Evolutionary conservation across 92 coral and sea anemone species (phyloP).

Genomic region (Zoanthus sociatus): DNA sequence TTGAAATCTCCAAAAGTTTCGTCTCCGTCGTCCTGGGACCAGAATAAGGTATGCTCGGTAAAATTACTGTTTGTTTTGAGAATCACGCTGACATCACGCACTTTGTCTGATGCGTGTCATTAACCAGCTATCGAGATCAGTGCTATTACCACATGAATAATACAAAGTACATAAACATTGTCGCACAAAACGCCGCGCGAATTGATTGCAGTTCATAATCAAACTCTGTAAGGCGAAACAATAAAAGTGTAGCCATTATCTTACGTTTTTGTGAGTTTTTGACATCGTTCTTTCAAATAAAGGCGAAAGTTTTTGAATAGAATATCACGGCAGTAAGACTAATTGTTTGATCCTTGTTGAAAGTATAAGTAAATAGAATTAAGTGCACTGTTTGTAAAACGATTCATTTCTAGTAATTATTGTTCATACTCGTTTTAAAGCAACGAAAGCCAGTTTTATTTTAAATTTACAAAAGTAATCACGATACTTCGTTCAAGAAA

Average conservation of each 20-base stretch:
- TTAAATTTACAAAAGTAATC: slow-evolving; percentile 15
- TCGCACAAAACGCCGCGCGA: slow-evolving; percentile 18
- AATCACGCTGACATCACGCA: slow-evolving; percentile 42
- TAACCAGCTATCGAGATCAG: slow-evolving; percentile 47
- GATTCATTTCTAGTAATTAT: slow-evolving; percentile 46
- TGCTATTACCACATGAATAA: slow-evolving; percentile 25
- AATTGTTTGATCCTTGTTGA: slow-evolving; percentile 54
- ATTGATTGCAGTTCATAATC: slow-evolving; percentile 25
- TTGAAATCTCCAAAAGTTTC: slow-evolving; percentile 29
- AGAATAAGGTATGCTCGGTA: slow-evolving; percentile 25
- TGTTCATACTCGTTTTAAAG: slow-evolving; percentile 28
- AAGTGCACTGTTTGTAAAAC: slow-evolving; percentile 52
- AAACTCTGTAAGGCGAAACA: slow-evolving; percentile 12
- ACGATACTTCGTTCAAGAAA: slow-evolving; percentile 1
- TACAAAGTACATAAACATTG: slow-evolving; percentile 24
- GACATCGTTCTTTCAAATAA: slow-evolving; percentile 10
- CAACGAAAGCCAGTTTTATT: slow-evolving; percentile 26
- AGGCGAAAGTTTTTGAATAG: slow-evolving; percentile 39
- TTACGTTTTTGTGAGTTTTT: slow-evolving; percentile 25
- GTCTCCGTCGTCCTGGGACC: slow-evolving; percentile 15
- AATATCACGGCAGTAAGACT: slow-evolving; percentile 48
- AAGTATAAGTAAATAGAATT: slow-evolving; percentile 54
- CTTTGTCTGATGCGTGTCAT: slow-evolving; percentile 40
- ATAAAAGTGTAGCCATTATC: slow-evolving; percentile 20
- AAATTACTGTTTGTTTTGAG: slow-evolving; percentile 46